phyloP scores from a whole-genome alignment of 2,113 vertebrate species.

The Triplophysa rosa region DNA sequence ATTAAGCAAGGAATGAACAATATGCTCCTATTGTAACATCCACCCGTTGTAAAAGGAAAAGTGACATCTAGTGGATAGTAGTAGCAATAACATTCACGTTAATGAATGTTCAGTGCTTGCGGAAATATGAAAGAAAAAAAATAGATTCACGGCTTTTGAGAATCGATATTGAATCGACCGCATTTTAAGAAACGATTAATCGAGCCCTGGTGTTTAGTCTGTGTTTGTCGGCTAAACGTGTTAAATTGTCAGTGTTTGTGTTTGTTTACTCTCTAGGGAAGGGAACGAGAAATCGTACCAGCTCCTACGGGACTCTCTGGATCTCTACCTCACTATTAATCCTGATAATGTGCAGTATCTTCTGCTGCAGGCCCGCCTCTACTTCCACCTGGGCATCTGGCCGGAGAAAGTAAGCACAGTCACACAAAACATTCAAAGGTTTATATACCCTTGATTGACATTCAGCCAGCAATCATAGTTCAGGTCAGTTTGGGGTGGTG shows the following conservation, averaged over 20 bases:
- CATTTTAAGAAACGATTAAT: no score
- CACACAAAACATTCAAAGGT: not conserved
- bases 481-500: no score
- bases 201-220: not conserved
- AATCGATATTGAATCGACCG: no score
- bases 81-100: no score
- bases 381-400: conserved; percentile 98
- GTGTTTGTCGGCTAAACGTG: not conserved
- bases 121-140: no score
- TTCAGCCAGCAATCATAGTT: not conserved
- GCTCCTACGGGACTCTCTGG: conserved; percentile 92
- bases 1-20: no score
- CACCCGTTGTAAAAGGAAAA: no score
- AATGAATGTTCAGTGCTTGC: no score
- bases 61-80: no score
- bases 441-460: not conserved
- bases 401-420: conserved; percentile 89
- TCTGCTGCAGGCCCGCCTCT: conserved; percentile 92
- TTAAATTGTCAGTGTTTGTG: not conserved
- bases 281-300: conserved; percentile 96
- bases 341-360: conserved; percentile 97
- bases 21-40: no score
- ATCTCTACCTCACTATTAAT: conserved; percentile 96
- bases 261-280: conserved; percentile 75
- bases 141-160: no score